A percentile compares a stretch with the other conserved stretches of the same genome.
Evolutionary conservation across 2,797 vertebrate species (phyloP).

Genomic region (Eidolon dupreanum): DNA sequence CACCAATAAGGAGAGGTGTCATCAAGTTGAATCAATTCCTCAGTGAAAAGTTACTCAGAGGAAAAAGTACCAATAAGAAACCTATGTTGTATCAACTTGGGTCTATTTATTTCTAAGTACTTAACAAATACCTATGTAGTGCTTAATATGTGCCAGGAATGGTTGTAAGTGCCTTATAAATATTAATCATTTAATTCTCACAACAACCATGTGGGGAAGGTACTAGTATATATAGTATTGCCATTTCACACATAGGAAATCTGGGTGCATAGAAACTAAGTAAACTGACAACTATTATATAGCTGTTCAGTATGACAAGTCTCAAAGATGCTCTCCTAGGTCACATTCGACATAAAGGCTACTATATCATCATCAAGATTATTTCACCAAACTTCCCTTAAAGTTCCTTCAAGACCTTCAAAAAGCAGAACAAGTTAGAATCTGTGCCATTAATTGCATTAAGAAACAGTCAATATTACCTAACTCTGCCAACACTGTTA

Average conservation of each 20-base stretch:
- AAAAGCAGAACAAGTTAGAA: not conserved
- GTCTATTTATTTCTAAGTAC: not conserved
- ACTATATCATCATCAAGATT: not conserved
- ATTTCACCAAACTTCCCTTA: not conserved
- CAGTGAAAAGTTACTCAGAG: not conserved
- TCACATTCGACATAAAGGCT: not conserved
- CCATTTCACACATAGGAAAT: not conserved
- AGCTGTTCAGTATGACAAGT: not conserved
- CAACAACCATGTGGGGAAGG: not conserved
- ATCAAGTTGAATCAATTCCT: not conserved
- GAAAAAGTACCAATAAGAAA: not conserved
- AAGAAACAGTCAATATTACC: not conserved
- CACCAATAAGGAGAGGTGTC: not conserved
- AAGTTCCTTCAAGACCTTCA: not conserved
- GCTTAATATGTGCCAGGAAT: not conserved
- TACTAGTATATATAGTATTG: not conserved
- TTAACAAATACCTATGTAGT: not conserved
- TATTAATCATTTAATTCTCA: not conserved
- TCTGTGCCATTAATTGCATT: not conserved
- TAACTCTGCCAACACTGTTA: not conserved
- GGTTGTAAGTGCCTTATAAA: not conserved
- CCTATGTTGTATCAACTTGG: not conserved
- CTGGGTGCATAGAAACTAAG: not conserved
- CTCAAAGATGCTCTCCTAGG: not conserved
- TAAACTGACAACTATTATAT: not conserved